These are phyloP conservation scores for Tachysurus vachellii DNA, from an alignment of 2,113 vertebrate genomes.

Conservation along the genomic window DNA sequence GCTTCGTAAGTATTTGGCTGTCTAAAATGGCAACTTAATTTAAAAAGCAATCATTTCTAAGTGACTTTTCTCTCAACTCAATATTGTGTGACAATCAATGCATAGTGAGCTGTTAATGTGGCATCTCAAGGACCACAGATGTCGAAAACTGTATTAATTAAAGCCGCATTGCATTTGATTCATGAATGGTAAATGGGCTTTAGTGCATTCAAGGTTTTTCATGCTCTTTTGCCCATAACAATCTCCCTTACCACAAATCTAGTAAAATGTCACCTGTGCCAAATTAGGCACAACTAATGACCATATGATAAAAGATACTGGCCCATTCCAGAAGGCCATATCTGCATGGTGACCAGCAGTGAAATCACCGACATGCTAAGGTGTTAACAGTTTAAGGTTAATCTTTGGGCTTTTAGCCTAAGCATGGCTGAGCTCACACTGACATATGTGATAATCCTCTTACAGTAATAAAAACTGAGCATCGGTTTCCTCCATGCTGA, in stretches of 20 bases:
- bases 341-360: conserved; percentile 32
- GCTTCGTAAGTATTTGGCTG: conserved; percentile 79
- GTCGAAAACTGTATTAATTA: conserved; percentile 73
- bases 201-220: conserved; percentile 15
- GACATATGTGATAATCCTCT: conserved; percentile 20
- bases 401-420: background rate
- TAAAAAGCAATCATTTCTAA: conserved; percentile 80
- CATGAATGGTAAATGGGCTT: conserved; percentile 31
- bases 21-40: conserved; percentile 80
- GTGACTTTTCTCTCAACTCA: conserved; percentile 72
- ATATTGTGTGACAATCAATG: conserved; percentile 74
- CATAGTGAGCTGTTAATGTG: conserved; percentile 71
- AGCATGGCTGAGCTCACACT: conserved; percentile 30
- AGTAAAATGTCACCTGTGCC: conserved; percentile 46
- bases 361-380: conserved; percentile 3
- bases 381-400: conserved; percentile 44
- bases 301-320: conserved; percentile 16
- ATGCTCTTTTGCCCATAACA: conserved; percentile 5
- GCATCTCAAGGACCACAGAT: conserved; percentile 66
- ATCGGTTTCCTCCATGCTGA: background rate
- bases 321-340: conserved; percentile 19
- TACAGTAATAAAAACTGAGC: background rate
- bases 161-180: conserved; percentile 69
- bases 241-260: conserved; percentile 28
- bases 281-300: conserved; percentile 33